phyloP scores from a whole-genome alignment of 2,888 invertebrate species.

The Ceraclea dissimilis region DNA sequence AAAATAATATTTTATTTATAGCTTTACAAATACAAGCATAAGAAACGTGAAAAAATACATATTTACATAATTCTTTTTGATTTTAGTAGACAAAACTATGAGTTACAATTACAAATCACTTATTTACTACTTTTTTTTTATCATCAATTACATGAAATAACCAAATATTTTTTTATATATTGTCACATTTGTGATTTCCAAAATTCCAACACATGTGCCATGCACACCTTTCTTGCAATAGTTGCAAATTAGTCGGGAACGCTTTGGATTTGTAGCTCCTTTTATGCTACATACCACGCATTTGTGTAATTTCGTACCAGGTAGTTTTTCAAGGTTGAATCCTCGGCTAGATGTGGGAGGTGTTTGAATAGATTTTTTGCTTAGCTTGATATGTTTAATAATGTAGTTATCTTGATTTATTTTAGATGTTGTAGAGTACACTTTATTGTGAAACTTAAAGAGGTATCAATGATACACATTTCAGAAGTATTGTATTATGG shows the following conservation, averaged over 20 bases:
- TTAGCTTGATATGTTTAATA: too few relatives aligned
- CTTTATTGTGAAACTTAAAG: too few relatives aligned
- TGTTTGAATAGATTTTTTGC: constrained; percentile 1
- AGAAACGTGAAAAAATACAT: background rate
- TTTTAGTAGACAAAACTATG: background rate
- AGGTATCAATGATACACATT: too few relatives aligned
- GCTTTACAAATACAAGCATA: constrained; percentile 1
- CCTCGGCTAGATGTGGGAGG: background rate
- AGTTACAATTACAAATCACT: background rate
- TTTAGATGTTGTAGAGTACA: too few relatives aligned
- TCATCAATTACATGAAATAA: background rate
- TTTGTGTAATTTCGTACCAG: constrained; percentile 1
- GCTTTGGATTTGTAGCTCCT: background rate
- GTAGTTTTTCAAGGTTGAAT: background rate
- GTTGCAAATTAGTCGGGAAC: background rate
- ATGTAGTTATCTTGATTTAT: too few relatives aligned
- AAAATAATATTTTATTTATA: background rate
- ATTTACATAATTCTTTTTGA: background rate
- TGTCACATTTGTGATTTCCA: background rate
- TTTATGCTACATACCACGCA: background rate
- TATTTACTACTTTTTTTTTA: constrained; percentile 1
- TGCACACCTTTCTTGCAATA: background rate
- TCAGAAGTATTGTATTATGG: too few relatives aligned
- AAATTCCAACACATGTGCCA: background rate
- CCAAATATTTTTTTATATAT: background rate